These are phyloP conservation scores for Sarcophaga subvicina DNA, from an alignment of 2,888 invertebrate genomes.

Conservation along the genomic window DNA sequence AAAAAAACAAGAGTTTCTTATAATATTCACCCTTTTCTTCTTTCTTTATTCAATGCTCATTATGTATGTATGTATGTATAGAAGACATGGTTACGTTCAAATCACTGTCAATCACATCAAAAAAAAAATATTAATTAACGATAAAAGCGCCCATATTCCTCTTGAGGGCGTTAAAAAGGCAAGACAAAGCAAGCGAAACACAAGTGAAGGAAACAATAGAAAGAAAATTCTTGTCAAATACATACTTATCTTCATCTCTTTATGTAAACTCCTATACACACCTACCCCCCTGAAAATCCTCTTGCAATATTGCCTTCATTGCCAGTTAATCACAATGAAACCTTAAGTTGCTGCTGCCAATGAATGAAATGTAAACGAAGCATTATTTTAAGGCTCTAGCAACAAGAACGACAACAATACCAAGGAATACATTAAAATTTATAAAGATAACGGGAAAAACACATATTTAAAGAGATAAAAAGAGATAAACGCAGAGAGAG, in stretches of 20 bases:
- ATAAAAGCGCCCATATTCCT: slow-evolving; percentile 26
- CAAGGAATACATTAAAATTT: background rate
- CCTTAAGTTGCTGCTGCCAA: background rate
- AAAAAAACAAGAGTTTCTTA: no score
- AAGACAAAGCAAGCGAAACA: background rate
- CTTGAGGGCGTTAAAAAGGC: slow-evolving; percentile 1
- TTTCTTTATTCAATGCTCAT: background rate
- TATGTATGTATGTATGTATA: background rate
- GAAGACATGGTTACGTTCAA: background rate
- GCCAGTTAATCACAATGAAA: slow-evolving; percentile 5
- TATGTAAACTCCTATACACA: background rate
- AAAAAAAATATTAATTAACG: slow-evolving; percentile 31
- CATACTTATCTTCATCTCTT: background rate
- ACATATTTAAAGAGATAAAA: background rate
- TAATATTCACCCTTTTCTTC: no score
- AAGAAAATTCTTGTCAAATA: background rate
- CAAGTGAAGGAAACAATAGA: background rate
- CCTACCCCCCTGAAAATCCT: no score
- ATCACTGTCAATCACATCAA: slow-evolving; percentile 25
- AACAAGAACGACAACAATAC: background rate
- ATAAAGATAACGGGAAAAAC: background rate
- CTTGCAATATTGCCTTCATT: no score
- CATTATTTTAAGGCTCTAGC: no score
- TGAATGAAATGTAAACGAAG: background rate
- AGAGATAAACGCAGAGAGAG: background rate